Base-by-base conservation (phyloP, 2,888 invertebrate species). In the Habroteleia sp. region DNA sequence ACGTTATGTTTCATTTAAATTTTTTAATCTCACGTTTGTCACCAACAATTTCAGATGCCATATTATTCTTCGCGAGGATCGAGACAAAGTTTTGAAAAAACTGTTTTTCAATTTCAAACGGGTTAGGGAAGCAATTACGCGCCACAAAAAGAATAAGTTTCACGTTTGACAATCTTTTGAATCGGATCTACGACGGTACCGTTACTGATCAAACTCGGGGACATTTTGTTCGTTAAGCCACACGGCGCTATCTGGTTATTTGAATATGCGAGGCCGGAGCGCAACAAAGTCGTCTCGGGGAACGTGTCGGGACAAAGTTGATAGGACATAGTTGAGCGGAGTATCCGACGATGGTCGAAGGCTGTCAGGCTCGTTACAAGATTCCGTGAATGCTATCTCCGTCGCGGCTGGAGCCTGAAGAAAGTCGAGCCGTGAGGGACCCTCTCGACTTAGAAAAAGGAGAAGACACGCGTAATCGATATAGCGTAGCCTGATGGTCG, bases 311-410 rank as follows among this genome's bases (percentile, higher is more conserved):
- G 63, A 56, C 41, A 54, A 60, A 31, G 52, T 69, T 60, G 69
- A 68, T 56, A 56, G 56, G 56, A 50, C 68, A 37, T 20, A 52
- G 65, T 54, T 54, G 41, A 13, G 13, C 10, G 6, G 62, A 27
- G 52, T 25, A 13, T 79, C 76, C 68, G 77, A 68, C 74, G 77
- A 74, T 78, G 80, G 81, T 79, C 81, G 68, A 71, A 68, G 78
- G 72, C 79, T 74, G 78, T 74, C 68, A 63, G 68, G 46, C 82
- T 84, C 81, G 82, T 83, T 82, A 82, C 81, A 74, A 81, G 80
- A 84, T 83, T 83, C 83, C 82, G 76, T 80, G 83, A 83, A 83
- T 82, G 72, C 79, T 81, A 80, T 83, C 79, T 80, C 68, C 65
- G 74, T 75, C 50, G 46, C 71, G 27, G 62, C 65, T 23, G 56